Conservation (phyloP, 2,888 invertebrate genomes). For the Chalcosyrphus nemorum region DNA sequence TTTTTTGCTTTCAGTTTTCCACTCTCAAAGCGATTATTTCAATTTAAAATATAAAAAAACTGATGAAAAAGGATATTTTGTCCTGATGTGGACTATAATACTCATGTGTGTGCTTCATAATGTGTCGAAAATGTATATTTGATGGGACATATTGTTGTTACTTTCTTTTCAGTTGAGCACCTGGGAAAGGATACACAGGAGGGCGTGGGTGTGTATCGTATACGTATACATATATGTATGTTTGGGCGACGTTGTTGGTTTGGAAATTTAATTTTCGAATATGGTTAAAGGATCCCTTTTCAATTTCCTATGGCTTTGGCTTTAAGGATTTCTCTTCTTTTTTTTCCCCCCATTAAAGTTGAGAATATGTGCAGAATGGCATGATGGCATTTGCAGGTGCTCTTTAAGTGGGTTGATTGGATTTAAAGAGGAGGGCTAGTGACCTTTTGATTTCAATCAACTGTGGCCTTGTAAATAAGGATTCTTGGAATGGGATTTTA, state of each 20-base stretch:
- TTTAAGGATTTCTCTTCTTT: slow-evolving; percentile 45
- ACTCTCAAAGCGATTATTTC: slow-evolving; percentile 53
- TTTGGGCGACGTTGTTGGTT: slow-evolving; percentile 13
- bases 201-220: slow-evolving; percentile 24
- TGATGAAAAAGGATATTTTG: slow-evolving; percentile 63
- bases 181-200: slow-evolving; percentile 37
- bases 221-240: too few relatives aligned
- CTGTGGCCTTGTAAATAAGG: not conserved
- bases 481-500: not conserved
- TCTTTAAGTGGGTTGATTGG: not conserved
- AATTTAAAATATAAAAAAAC: slow-evolving; percentile 56
- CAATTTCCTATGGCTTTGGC: slow-evolving; percentile 9
- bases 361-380: slow-evolving; percentile 10
- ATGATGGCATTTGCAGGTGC: not conserved
- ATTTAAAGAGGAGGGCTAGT: not conserved
- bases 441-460: not conserved
- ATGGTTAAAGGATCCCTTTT: slow-evolving; percentile 44
- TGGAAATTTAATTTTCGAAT: slow-evolving; percentile 57
- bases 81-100: slow-evolving; percentile 17
- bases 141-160: slow-evolving; percentile 58
- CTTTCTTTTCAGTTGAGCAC: slow-evolving; percentile 29
- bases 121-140: slow-evolving; percentile 65
- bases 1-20: slow-evolving; percentile 12
- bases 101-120: slow-evolving; percentile 45
- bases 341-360: slow-evolving; percentile 34